Conservation (phyloP, 2,888 invertebrate genomes). For the Pyrrhopygopsis socrates region DNA sequence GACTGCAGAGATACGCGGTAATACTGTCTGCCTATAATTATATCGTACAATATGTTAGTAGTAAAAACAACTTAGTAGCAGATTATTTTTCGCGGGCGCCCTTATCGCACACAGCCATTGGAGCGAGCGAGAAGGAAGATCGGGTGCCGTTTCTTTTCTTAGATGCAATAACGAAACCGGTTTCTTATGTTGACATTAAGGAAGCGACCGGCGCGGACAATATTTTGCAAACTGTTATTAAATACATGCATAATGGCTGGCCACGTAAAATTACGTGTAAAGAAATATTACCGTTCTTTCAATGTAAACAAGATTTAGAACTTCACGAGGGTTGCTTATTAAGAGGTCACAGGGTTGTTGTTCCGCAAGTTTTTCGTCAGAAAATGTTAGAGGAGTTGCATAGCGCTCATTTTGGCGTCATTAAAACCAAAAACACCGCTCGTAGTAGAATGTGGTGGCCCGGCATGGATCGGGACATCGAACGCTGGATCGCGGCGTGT, state of each 20-base stretch:
- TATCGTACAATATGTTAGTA: constrained; percentile 42
- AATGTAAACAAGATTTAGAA: constrained; percentile 72
- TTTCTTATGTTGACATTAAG: constrained; percentile 49
- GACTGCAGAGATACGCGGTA: constrained; percentile 54
- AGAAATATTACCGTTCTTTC: constrained; percentile 62
- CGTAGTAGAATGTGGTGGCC: constrained; percentile 76
- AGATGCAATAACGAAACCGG: constrained; percentile 34
- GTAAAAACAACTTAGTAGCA: constrained; percentile 57
- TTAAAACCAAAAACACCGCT: constrained; percentile 67
- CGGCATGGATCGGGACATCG: constrained; percentile 64
- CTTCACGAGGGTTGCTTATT: constrained; percentile 65
- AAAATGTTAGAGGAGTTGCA: constrained; percentile 66
- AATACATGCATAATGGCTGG: constrained; percentile 72
- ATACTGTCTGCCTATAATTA: constrained; percentile 65
- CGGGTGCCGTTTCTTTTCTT: constrained; percentile 1
- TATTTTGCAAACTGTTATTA: constrained; percentile 59
- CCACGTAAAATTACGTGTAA: constrained; percentile 70
- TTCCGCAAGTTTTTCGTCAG: constrained; percentile 40
- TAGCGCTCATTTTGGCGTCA: constrained; percentile 59
- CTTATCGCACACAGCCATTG: background rate
- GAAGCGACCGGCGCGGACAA: constrained; percentile 43
- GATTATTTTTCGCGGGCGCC: constrained; percentile 71
- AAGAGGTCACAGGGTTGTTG: constrained; percentile 63
- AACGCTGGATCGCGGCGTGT: constrained; percentile 58
- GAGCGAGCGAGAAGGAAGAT: background rate